Conservation (phyloP, 2,888 invertebrate genomes). For the Thumatha senex region DNA sequence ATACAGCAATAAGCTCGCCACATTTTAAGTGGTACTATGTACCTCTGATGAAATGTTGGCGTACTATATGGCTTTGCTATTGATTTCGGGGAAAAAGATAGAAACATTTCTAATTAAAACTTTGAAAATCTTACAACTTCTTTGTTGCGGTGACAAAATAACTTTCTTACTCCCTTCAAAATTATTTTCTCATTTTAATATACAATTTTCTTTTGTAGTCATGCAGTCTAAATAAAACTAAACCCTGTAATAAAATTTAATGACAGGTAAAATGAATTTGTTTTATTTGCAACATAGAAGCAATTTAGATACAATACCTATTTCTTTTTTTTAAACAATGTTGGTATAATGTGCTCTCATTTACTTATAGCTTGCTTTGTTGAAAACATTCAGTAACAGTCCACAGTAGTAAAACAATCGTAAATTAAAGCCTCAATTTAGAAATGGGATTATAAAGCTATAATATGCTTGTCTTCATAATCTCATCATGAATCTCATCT, state of each 20-base stretch:
- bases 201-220: constrained; percentile 21
- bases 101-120: no score
- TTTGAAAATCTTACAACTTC: no score
- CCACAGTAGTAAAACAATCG: constrained; percentile 39
- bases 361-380: constrained; percentile 13
- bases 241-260: constrained; percentile 44
- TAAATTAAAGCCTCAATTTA: constrained; percentile 41
- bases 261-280: constrained; percentile 39
- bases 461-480: constrained; percentile 3
- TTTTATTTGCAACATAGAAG: constrained; percentile 42
- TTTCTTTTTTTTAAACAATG: constrained; percentile 8
- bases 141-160: no score
- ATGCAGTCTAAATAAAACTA: constrained; percentile 31
- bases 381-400: constrained; percentile 27
- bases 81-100: no score
- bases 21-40: no score
- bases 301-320: constrained; percentile 25
- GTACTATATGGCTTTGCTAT: no score
- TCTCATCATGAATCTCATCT: no score
- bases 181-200: constrained; percentile 19
- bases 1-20: no score
- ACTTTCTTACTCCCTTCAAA: neutral
- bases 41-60: no score
- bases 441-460: constrained; percentile 27
- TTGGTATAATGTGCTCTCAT: constrained; percentile 9